Evolutionary conservation across 1,140 invertebrate species (phyloP).

Genomic region (Diuraphis noxia): DNA sequence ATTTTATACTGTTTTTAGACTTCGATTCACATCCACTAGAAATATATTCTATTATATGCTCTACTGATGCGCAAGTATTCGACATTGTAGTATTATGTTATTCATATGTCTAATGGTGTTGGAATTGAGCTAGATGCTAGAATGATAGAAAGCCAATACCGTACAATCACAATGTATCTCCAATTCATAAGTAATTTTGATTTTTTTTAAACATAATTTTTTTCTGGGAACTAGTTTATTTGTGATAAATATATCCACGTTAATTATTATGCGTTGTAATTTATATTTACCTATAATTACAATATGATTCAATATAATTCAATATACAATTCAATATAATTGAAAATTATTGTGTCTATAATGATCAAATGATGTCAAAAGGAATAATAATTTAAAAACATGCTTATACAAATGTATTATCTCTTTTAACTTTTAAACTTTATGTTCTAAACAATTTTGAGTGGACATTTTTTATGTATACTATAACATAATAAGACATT

Average conservation of each 20-base stretch:
- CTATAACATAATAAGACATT: neutral
- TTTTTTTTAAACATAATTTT: neutral
- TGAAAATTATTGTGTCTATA: neutral
- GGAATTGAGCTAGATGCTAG: neutral
- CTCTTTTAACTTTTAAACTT: neutral
- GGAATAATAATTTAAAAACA: neutral
- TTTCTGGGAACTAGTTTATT: neutral
- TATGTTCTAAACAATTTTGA: neutral
- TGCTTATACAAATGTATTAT: neutral
- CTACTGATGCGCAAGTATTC: slow-evolving; percentile 38
- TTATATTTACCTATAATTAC: neutral
- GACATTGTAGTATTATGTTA: slow-evolving; percentile 7
- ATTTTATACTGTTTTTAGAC: neutral
- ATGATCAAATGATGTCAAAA: neutral
- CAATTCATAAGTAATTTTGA: neutral
- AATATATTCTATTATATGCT: slow-evolving; percentile 45
- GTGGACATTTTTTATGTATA: neutral
- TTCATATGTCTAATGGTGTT: slow-evolving; percentile 15
- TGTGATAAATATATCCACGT: neutral
- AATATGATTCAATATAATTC: too few relatives aligned
- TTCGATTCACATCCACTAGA: slow-evolving; percentile 18
- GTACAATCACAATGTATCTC: neutral
- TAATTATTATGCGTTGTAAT: neutral
- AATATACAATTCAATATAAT: too few relatives aligned
- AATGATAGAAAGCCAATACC: slow-evolving; percentile 46